Conservation (phyloP, 2,888 invertebrate species). For the Lepas anatifera region DNA sequence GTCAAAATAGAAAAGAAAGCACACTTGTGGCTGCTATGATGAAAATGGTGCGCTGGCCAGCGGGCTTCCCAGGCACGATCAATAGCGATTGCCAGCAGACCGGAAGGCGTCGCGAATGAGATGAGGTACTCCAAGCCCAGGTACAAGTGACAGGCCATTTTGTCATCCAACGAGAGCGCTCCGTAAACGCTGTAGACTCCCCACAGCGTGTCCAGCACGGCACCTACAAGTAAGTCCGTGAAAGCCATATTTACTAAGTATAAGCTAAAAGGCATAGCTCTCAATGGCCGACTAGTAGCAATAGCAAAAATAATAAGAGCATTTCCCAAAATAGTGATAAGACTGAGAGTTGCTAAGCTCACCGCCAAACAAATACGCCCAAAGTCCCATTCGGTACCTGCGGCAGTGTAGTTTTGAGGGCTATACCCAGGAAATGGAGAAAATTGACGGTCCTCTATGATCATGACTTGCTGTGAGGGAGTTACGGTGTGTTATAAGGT, state of each 20-base stretch:
- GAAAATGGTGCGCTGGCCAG: not conserved
- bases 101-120: not conserved
- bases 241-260: not conserved
- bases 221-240: not conserved
- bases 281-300: not conserved
- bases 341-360: not conserved
- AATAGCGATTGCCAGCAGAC: not conserved
- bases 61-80: not conserved
- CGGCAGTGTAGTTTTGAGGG: not conserved
- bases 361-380: not conserved
- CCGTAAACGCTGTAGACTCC: not conserved
- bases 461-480: no score
- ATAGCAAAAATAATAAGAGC: not conserved
- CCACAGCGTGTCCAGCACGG: not conserved
- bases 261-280: not conserved
- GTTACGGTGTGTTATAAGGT: no score
- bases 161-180: not conserved
- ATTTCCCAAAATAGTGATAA: not conserved
- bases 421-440: not conserved
- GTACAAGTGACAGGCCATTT: not conserved
- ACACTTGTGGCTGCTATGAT: not conserved
- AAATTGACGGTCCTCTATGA: not conserved
- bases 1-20: not conserved
- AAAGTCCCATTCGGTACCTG: not conserved
- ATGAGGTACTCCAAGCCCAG: not conserved